phyloP scores from a whole-genome alignment of 2,888 invertebrate genomes.

The Tetragonula carbonaria region DNA sequence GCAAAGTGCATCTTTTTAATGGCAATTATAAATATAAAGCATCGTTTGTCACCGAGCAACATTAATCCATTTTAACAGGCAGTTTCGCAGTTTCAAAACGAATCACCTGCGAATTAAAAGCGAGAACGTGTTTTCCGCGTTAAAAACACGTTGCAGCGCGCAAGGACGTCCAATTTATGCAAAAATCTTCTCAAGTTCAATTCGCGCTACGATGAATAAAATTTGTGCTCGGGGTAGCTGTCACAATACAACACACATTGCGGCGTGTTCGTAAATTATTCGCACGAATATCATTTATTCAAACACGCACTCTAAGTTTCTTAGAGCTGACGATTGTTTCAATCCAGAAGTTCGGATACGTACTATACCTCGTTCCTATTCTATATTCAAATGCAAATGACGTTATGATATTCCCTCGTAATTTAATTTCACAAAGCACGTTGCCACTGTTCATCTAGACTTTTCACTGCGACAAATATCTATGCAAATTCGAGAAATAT shows the following conservation, averaged over 20 bases:
- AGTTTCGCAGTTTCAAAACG: not conserved
- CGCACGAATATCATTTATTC: not conserved
- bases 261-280: not conserved
- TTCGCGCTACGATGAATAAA: not conserved
- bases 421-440: no score
- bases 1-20: not conserved
- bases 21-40: slow-evolving; percentile 10
- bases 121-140: not conserved
- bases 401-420: no score
- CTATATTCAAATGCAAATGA: not conserved
- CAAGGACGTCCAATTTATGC: no score
- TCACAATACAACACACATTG: not conserved
- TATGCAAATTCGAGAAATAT: no score
- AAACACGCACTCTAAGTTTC: not conserved
- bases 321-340: not conserved
- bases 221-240: not conserved
- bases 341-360: not conserved
- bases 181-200: no score
- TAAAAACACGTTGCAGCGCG: not conserved
- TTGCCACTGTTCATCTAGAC: no score
- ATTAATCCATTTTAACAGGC: slow-evolving; percentile 2
- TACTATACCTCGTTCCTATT: not conserved
- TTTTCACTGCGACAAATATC: no score
- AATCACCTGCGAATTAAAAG: not conserved
- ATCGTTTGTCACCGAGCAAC: no score